Base-by-base conservation (phyloP, 2,888 invertebrate species). In the Gryllus longicercus region DNA sequence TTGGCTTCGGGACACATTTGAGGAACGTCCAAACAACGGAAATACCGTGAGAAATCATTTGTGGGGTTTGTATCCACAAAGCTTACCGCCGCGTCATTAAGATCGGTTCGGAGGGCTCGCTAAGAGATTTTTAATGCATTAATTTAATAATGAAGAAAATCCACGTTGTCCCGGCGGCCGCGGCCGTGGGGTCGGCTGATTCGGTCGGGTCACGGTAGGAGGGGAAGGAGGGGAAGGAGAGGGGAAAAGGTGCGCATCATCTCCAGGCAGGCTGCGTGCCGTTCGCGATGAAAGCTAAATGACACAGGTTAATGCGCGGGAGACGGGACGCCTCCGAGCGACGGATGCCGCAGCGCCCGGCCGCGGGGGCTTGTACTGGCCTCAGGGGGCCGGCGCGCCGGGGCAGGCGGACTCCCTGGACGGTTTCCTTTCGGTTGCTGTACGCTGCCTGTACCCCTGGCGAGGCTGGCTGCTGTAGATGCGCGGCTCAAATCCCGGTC, bases 1-100 rank as follows among this genome's bases (percentile, higher is more conserved):
- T 14, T 18, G 63, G 63, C n/a, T 63, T 63, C 63, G 63, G 63
- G 63, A 63, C 63, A 63, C 63, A 63, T 63, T 63, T 63, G 63
- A n/a, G 63, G 63, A 63, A 63, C 16, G 63, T 18, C 63, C n/a
- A 14, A n/a, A n/a, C 63, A 63, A 63, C n/a, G 63, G 63, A n/a
- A 63, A 63, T 63, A 63, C 63, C 63, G 63, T 63, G 63, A 63
- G 63, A 63, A 63, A 63, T 63, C n/a, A 63, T 63, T 63, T 63
- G 16, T 63, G 16, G n/a, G 16, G 63, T 63, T 63, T 63, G 14
- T 63, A 63, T 63, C 63, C 14, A 63, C 63, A 63, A 63, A 63
- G 63, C 63, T 63, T 63, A 63, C 63, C n/a, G 63, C 63, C 63
- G 63, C 63, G 63, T 63, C 63, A 63, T 63, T 63, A 63, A 63